Percentiles rank a stretch among this genome's conserved stretches.
Conservation (phyloP, 2,797 vertebrate species). For the Jordanella pulchra region DNA sequence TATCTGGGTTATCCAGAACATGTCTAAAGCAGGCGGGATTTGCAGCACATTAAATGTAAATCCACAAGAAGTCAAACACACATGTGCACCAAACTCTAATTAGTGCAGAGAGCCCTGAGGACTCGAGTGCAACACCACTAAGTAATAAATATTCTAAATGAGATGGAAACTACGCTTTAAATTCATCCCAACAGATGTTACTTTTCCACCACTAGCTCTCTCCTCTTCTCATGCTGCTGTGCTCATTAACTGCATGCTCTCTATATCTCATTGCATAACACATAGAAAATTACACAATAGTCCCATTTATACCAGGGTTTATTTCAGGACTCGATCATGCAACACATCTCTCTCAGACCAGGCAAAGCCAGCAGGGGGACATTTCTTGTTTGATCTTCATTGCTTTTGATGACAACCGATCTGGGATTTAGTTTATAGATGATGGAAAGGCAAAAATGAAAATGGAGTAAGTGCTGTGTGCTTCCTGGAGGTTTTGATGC, state of each 20-base stretch:
- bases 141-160: conserved; percentile 54
- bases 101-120: conserved; percentile 39
- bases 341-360: conserved; percentile 58
- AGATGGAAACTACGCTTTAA: conserved; percentile 28
- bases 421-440: conserved; percentile 35
- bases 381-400: conserved; percentile 50
- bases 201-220: conserved; percentile 36
- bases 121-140: conserved; percentile 28
- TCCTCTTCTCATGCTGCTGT: conserved; percentile 33
- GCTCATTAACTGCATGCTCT: conserved; percentile 64
- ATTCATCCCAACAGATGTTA: conserved; percentile 58
- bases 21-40: not conserved
- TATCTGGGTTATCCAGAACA: not conserved
- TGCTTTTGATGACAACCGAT: conserved; percentile 49
- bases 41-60: not conserved
- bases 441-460: conserved; percentile 27
- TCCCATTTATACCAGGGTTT: conserved; percentile 54
- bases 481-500: conserved; percentile 22
- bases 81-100: conserved; percentile 46
- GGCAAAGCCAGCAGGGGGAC: conserved; percentile 56
- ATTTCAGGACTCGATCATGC: conserved; percentile 48
- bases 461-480: conserved; percentile 15
- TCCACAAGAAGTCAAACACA: conserved; percentile 24
- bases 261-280: conserved; percentile 65
- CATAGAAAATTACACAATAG: conserved; percentile 73